Conservation (phyloP, 2,888 invertebrate species). For the Parnassius mnemosyne region DNA sequence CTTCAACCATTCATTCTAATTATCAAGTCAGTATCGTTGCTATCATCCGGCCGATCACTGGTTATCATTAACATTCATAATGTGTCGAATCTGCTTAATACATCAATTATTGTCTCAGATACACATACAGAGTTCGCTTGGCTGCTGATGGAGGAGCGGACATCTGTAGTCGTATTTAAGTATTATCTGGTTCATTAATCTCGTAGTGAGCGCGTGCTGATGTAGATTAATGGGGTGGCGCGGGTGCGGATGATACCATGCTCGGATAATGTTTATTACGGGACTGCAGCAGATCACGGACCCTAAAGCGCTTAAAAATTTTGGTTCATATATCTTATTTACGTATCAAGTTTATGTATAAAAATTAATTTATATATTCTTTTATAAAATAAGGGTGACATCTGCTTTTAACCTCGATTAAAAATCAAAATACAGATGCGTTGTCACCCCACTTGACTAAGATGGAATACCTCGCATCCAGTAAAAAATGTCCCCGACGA, state of each 20-base stretch:
- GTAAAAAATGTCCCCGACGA: too few species aligned
- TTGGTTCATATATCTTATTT: background rate
- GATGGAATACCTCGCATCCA: too few species aligned
- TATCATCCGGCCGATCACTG: conserved; percentile 50
- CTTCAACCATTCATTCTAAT: conserved; percentile 70
- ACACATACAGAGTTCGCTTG: conserved; percentile 46
- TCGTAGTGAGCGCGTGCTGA: conserved; percentile 73
- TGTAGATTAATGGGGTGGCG: conserved; percentile 77
- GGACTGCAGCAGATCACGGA: conserved; percentile 50
- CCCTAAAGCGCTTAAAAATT: background rate
- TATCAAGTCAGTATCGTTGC: conserved; percentile 46
- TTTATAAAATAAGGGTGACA: too few species aligned
- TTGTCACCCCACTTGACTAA: too few species aligned
- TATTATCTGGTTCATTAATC: conserved; percentile 78
- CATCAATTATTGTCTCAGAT: conserved; percentile 62
- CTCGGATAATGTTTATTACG: conserved; percentile 62
- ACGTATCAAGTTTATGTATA: background rate
- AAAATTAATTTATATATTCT: too few species aligned
- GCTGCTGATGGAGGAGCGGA: conserved; percentile 56
- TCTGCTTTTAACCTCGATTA: too few species aligned
- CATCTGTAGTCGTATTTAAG: conserved; percentile 74
- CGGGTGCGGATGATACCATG: conserved; percentile 64
- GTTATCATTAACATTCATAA: conserved; percentile 71
- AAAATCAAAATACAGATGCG: too few species aligned
- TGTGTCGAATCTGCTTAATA: conserved; percentile 65